phyloP scores from a whole-genome alignment of 1,140 invertebrate genomes.

The Panagrolaimus sp. region DNA sequence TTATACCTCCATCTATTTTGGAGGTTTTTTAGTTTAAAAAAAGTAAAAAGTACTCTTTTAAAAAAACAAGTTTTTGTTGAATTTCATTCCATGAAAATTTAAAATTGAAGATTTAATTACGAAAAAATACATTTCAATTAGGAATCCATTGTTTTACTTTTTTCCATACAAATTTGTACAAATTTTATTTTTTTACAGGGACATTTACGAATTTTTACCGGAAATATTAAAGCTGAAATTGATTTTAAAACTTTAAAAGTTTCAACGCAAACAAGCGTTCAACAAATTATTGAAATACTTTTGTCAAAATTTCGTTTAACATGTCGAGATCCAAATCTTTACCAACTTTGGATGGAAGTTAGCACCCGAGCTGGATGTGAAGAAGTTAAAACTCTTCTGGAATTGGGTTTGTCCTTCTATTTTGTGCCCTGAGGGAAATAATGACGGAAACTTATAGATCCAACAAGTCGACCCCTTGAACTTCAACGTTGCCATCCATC shows the following conservation, averaged over 20 bases:
- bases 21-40: no score
- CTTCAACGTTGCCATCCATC: constrained; percentile 44
- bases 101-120: no score
- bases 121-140: no score
- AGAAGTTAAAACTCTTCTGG: constrained; percentile 37
- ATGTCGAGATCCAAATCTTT: constrained; percentile 40
- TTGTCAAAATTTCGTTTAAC: constrained; percentile 40
- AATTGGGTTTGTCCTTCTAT: constrained; percentile 31
- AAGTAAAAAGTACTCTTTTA: no score
- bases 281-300: constrained; percentile 33
- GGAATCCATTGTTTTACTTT: no score
- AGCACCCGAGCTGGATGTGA: constrained; percentile 33
- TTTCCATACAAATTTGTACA: neutral
- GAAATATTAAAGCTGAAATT: constrained; percentile 41
- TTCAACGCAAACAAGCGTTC: constrained; percentile 25
- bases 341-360: constrained; percentile 47
- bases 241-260: constrained; percentile 49
- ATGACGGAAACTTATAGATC: constrained; percentile 36
- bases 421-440: constrained; percentile 3
- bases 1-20: no score
- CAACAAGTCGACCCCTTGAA: constrained; percentile 37
- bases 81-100: no score
- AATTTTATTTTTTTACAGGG: constrained; percentile 61
- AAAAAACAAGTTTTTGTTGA: no score
- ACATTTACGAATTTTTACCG: constrained; percentile 41